phyloP scores from a whole-genome alignment of 2,113 vertebrate genomes.

The Amphilophus citrinellus region DNA sequence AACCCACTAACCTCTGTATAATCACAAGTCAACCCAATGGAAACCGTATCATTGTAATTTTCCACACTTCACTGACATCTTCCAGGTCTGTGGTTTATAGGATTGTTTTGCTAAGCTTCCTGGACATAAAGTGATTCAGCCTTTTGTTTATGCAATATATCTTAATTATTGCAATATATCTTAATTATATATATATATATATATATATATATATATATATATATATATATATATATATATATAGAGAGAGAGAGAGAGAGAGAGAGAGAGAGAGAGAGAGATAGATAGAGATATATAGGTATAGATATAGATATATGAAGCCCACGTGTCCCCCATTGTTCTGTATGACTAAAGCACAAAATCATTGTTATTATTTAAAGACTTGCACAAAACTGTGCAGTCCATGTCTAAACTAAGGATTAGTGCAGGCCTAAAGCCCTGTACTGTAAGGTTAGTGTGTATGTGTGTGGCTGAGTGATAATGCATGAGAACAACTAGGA shows the following conservation, averaged over 20 bases:
- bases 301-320: no score
- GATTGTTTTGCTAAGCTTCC: not conserved
- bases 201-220: no score
- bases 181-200: no score
- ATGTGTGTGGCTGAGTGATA: constrained; percentile 46
- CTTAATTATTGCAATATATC: not conserved
- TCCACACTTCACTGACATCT: not conserved
- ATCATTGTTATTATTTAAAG: constrained; percentile 49
- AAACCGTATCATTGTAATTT: not conserved
- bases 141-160: not conserved
- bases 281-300: no score
- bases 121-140: not conserved
- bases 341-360: constrained; percentile 24
- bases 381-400: constrained; percentile 38
- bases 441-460: constrained; percentile 24
- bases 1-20: not conserved
- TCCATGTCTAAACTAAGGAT: constrained; percentile 54
- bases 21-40: not conserved
- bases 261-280: no score
- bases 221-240: no score
- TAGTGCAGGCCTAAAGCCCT: constrained; percentile 40
- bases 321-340: constrained; percentile 31
- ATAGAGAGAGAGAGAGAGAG: no score
- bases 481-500: constrained; percentile 27
- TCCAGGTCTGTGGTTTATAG: not conserved